Percentiles rank a stretch among this genome's conserved stretches.
These are phyloP conservation scores for Vultur gryphus DNA, from an alignment of 2,797 vertebrate species.

Conservation along the genomic window DNA sequence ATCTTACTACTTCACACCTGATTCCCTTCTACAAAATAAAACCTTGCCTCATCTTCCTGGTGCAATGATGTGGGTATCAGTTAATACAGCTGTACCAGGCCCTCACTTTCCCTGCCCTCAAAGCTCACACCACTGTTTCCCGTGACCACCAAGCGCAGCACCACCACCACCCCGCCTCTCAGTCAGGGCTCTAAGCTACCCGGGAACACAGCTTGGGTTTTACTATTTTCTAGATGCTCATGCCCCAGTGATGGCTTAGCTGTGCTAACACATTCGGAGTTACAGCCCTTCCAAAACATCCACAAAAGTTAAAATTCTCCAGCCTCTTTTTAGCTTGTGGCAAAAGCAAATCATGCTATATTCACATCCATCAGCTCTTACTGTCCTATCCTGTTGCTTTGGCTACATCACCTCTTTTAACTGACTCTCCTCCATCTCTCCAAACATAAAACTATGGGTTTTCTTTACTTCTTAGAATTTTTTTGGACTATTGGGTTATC, in stretches of 20 bases:
- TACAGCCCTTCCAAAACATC: neutral
- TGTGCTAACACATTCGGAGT: neutral
- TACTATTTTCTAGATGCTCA: neutral
- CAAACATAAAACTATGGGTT: neutral
- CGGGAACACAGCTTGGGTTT: fast-evolving
- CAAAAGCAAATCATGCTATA: neutral
- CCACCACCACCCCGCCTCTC: neutral
- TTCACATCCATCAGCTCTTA: neutral
- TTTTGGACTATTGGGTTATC: neutral
- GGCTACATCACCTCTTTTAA: neutral
- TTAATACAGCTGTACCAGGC: neutral
- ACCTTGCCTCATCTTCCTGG: neutral
- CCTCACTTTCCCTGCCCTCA: neutral
- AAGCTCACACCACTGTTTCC: neutral
- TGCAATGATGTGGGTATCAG: neutral
- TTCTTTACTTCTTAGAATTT: neutral
- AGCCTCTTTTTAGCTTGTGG: neutral
- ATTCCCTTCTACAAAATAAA: neutral
- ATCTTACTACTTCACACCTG: neutral
- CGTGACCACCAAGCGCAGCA: neutral
- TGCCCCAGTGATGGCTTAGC: neutral
- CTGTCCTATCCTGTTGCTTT: neutral
- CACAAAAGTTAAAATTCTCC: neutral
- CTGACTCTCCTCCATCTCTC: neutral
- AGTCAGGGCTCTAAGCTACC: neutral